A percentile compares a stretch with the other conserved stretches of the same genome.
phyloP scores from a whole-genome alignment of 2,797 vertebrate genomes.

The Galagoides demidoff region DNA sequence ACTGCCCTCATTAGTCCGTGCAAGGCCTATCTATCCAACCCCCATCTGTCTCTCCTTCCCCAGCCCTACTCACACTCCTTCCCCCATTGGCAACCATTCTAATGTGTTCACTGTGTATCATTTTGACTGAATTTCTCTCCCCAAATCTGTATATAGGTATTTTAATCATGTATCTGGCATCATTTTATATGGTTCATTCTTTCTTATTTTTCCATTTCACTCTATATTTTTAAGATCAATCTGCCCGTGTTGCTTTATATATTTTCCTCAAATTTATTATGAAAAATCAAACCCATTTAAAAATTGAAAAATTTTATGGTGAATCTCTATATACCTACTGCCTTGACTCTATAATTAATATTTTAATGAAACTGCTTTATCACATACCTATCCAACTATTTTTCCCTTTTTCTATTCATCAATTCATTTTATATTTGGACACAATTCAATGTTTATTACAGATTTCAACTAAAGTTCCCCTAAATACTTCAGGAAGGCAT shows the following conservation, averaged over 20 bases:
- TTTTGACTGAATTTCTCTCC: neutral
- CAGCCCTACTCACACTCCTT: neutral
- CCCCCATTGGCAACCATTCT: neutral
- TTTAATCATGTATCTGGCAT: neutral
- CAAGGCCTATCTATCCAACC: neutral
- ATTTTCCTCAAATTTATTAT: conserved; percentile 14
- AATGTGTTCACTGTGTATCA: neutral
- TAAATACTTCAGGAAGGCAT: conserved; percentile 49
- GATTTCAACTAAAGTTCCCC: conserved; percentile 32
- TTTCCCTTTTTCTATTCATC: neutral
- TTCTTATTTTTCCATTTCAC: neutral
- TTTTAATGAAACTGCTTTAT: neutral
- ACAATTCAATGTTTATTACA: conserved; percentile 57
- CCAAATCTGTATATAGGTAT: neutral
- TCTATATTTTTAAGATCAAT: neutral
- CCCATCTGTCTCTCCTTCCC: neutral
- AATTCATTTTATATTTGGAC: conserved; percentile 44
- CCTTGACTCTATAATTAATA: neutral
- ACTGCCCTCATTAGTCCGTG: rapidly evolving
- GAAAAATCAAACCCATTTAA: conserved; percentile 3
- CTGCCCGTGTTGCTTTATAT: neutral
- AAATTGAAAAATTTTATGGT: conserved; percentile 11
- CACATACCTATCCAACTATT: neutral
- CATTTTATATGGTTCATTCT: neutral
- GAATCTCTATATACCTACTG: neutral